These are phyloP conservation scores for Sthenelais limicola DNA, from an alignment of 2,888 invertebrate genomes.

Conservation along the genomic window DNA sequence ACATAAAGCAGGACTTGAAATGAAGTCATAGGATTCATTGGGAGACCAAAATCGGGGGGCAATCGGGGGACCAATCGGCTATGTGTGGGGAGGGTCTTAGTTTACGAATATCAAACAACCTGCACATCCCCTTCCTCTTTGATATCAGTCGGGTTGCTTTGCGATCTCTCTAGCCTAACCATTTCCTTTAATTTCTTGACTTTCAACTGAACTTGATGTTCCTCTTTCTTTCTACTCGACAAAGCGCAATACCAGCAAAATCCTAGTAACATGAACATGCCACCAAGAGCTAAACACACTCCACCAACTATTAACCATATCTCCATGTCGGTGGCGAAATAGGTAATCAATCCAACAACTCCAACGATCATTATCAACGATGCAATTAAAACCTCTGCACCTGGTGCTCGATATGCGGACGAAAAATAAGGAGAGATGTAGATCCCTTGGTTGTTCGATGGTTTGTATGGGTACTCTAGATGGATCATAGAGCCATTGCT, in stretches of 20 bases:
- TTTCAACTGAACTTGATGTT: conserved; percentile 25
- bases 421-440: conserved; percentile 28
- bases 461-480: conserved; percentile 25
- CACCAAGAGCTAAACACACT: conserved; percentile 40
- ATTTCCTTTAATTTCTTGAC: conserved; percentile 39
- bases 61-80: no score
- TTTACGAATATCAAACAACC: no score
- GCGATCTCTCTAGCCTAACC: conserved; percentile 30
- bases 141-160: conserved; percentile 15
- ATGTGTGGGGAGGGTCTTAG: no score
- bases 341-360: conserved; percentile 34
- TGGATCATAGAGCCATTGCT: conserved; percentile 22
- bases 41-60: no score
- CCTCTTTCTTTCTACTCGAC: conserved; percentile 27
- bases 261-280: conserved; percentile 42
- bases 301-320: conserved; percentile 45
- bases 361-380: conserved; percentile 42
- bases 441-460: conserved; percentile 6
- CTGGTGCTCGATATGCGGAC: conserved; percentile 38
- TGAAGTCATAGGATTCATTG: no score
- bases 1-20: no score
- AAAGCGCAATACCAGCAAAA: conserved; percentile 45
- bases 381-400: conserved; percentile 44
- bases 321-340: conserved; percentile 34
- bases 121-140: no score